phyloP scores from a whole-genome alignment of 2,888 invertebrate genomes.

The Agapostemon virescens region DNA sequence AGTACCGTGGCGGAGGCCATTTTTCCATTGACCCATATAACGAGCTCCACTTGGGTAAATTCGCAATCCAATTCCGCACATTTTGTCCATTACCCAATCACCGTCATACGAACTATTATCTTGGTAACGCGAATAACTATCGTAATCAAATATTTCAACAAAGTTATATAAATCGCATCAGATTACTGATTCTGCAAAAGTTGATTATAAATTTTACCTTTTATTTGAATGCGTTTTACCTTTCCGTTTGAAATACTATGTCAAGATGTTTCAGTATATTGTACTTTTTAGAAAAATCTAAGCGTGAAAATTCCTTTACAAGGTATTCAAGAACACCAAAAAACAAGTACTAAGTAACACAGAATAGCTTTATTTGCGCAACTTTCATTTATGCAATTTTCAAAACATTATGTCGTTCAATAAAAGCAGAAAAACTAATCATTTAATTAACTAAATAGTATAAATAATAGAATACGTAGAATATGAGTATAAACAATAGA shows the following conservation, averaged over 20 bases:
- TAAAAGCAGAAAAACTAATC: too few species aligned
- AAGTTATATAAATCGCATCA: background rate
- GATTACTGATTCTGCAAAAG: background rate
- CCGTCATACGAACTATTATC: slow-evolving; percentile 79
- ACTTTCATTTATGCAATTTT: too few species aligned
- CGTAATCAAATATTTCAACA: background rate
- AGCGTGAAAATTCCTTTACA: too few species aligned
- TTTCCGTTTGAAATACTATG: too few species aligned
- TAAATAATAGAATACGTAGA: background rate
- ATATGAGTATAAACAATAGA: slow-evolving; percentile 62
- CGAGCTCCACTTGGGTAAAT: slow-evolving; percentile 82
- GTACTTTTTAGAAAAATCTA: too few species aligned
- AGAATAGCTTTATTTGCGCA: too few species aligned
- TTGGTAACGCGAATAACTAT: slow-evolving; percentile 71
- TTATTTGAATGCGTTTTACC: too few species aligned
- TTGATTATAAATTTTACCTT: background rate
- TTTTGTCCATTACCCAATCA: slow-evolving; percentile 77
- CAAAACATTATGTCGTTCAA: too few species aligned
- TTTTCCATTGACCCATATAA: slow-evolving; percentile 83
- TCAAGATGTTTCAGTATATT: too few species aligned
- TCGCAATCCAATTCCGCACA: slow-evolving; percentile 82
- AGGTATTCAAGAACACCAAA: too few species aligned
- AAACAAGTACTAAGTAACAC: too few species aligned
- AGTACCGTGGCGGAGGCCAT: slow-evolving; percentile 82
- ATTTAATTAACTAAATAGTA: too few species aligned